Evolutionary conservation across 2,888 invertebrate species (phyloP), one percentile per base, ranked within the genome.

Genomic region (Pammene fasciana): DNA sequence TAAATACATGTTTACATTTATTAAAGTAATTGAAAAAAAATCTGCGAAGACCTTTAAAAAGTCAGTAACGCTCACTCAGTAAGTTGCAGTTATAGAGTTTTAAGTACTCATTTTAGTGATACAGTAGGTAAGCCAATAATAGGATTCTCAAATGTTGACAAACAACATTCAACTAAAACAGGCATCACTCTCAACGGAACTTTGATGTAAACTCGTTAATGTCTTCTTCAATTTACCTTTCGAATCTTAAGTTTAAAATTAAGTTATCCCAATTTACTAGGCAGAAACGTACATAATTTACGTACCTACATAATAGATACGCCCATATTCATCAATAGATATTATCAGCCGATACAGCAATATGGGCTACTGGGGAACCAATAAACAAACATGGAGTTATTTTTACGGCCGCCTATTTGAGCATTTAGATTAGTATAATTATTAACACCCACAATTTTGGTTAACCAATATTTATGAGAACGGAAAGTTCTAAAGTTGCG

Each of bases 381-480:
- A 82, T 82, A 82, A 82, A 82, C 80, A 78, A 83, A 82, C 74
- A 79, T 74, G 81, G 82, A 81, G 82, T 85, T 82, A 81, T 82
- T 82, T 84, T 84, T 82, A 84, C 74, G 64, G 75, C 72, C 71
- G 62, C 71, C 73, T 75, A 76, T 75, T 73, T 78, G 74, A 73
- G 74, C 71, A 74, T 77, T 78, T 74, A 78, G 73, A 80, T 82
- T 81, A 79, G 75, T 76, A 78, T 82, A 82, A 86, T 86, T 84
- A 86, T 86, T 84, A 84, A 85, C 86, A 82, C 82, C 83, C 83
- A 85, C 86, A 36, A 46, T 34, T 70, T 62, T 64, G 65, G 71
- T 64, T 67, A 65, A 50, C 41, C 52, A 60, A 70, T 60, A 70
- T 67, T 72, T 70, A 71, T 65, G 67, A 45, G 70, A 48, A 50